A percentile compares a stretch with the other conserved stretches of the same genome.
phyloP scores from a whole-genome alignment of 1,140 invertebrate genomes.

The Aphidius gifuensis region DNA sequence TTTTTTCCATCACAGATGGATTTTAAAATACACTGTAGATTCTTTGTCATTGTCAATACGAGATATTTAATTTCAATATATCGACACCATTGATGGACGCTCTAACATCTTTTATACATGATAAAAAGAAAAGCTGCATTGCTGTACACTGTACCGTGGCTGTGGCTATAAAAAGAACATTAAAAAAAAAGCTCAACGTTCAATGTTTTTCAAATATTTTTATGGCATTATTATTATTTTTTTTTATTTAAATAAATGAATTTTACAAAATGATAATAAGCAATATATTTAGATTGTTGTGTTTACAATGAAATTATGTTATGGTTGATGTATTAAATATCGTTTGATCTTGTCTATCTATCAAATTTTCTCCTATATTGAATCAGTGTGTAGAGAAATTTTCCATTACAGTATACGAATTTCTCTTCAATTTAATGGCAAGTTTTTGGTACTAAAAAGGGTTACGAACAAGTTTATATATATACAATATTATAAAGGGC shows the following conservation, averaged over 20 bases:
- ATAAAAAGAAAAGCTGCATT: too few species aligned
- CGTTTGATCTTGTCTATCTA: slow-evolving; percentile 20
- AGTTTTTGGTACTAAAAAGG: slow-evolving; percentile 16
- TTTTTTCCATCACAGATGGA: slow-evolving; percentile 19
- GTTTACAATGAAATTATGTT: too few species aligned
- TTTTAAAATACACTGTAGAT: background rate
- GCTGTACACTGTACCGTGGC: too few species aligned
- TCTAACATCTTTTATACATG: background rate
- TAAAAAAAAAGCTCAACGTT: too few species aligned
- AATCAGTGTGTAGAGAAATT: slow-evolving; percentile 25
- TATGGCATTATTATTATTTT: too few species aligned
- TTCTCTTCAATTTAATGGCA: slow-evolving; percentile 14
- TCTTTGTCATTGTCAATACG: background rate
- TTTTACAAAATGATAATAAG: background rate
- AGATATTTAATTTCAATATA: too few species aligned
- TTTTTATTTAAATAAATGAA: too few species aligned
- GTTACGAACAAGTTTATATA: background rate
- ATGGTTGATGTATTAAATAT: slow-evolving; percentile 7
- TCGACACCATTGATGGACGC: too few species aligned
- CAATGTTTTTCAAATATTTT: too few species aligned
- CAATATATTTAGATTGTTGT: background rate
- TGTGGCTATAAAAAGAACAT: too few species aligned
- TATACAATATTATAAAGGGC: background rate
- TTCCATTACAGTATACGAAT: slow-evolving; percentile 16
- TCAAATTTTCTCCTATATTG: slow-evolving; percentile 20